Base-by-base conservation (phyloP, 2,113 vertebrate species). In the Forbesichthys papilliferus region DNA sequence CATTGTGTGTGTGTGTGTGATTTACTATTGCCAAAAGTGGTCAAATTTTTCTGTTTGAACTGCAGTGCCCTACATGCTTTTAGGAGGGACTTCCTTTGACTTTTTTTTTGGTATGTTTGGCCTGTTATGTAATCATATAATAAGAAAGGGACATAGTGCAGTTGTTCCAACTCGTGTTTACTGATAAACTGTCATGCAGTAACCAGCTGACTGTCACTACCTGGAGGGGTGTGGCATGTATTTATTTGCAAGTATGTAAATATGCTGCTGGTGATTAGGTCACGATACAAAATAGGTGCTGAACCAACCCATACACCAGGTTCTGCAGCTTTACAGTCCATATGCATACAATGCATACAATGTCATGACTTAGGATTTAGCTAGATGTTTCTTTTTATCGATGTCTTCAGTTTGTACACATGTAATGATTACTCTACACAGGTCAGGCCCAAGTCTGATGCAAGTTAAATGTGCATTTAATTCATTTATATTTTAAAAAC, bases 161-260 rank as follows among this genome's bases (percentile, higher is more conserved):
- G 59, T 11, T 68, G 68, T 42, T 61, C 13, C 1, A 63, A 42
- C 36, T 27, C 7, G 34, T 78, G 81, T 84, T 83, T 58, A 75
- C 73, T 68, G 67, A 83, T 72, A 77, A 86, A 68, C 66, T 79
- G 69, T 78, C 64, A 74, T 66, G 76, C 83, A 82, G 81, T 81
- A 65, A 83, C 56, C 86, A 89, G 78, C 84, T 85, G 84, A 82
- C 74, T 83, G 79, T 88, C 74, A 75, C 76, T 80, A 89, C 86
- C 82, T 88, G 77, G 53, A 80, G 65, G 64, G 64, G 74, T 51
- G 79, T 75, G 68, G 62, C 69, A 6, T 34, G 33, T n/a, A 4
- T 27, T 7, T 34, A 1, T 62, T 65, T 65, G 60, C 66, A 72
- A 56, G 69, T 16, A 42, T 65, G 48, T 18, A 12, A 33, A 48